Base-by-base conservation (phyloP, 2,797 vertebrate species). In the Molossus molossus region DNA sequence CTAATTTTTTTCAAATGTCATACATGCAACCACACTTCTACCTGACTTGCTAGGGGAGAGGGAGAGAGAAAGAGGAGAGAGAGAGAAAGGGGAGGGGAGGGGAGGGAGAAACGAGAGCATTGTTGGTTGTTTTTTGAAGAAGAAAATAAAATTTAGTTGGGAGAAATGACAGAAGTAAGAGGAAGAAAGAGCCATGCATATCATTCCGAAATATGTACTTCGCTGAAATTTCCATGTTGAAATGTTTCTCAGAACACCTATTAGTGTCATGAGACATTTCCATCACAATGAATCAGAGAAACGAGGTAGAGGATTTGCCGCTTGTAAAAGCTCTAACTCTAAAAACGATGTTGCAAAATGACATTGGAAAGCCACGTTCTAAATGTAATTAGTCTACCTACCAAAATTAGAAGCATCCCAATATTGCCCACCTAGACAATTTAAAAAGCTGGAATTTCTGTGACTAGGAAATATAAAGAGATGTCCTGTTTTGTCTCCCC, bases 391-490 rank as follows among this genome's bases (percentile, higher is more conserved):
- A 37, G 8, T 50, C n/a, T 79, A 20, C 25, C 11, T 82, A 60
- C 23, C 23, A 45, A 80, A 75, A 85, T 29, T 29, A 84, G n/a
- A 79, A 73, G 77, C 50, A 45, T 69, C 62, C 45, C 60, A 55
- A 65, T 33, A 55, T 62, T 79, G 13, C 57, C 33, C 27, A 55
- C 20, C 0, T 58, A 5, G 67, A 37, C 82, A 69, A 64, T 90
- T 86, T 81, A 60, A 90, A 29, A 86, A 93, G 20, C n/a, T 79
- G 64, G 33, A 65, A 88, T 83, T 96, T 93, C 77, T 84, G 72
- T 29, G 40, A 62, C n/a, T 8, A 64, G n/a, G 23, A 60, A 73
- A 65, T 79, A 89, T 37, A 37, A 57, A 65, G 9, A 4, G 55
- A 11, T 27, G 7, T 37, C 55, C 12, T 64, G 27, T 57, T 93